phyloP scores from a whole-genome alignment of 2,888 invertebrate genomes.

The Sinelater perroti region DNA sequence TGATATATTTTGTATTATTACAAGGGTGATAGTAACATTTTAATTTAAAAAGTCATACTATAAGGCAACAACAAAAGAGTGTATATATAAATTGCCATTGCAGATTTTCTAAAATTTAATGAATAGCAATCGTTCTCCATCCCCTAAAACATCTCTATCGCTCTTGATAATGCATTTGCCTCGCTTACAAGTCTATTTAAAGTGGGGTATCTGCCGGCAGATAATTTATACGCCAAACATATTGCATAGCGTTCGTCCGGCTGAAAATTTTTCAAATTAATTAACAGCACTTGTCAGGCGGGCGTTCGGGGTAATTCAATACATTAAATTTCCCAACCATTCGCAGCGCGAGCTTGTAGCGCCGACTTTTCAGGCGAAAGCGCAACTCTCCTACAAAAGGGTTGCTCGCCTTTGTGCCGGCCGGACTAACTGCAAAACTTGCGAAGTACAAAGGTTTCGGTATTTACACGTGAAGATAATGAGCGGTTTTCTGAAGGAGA shows the following conservation, averaged over 20 bases:
- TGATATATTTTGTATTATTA: no score
- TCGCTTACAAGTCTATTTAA: constrained; percentile 17
- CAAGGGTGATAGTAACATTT: no score
- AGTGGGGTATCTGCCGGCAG: constrained; percentile 5
- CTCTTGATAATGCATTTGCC: constrained; percentile 7
- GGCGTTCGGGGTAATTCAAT: no score
- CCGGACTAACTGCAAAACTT: constrained; percentile 4
- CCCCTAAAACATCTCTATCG: constrained; percentile 14
- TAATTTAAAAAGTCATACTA: no score
- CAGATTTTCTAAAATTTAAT: no score
- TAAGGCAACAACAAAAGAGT: no score
- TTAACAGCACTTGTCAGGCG: no score
- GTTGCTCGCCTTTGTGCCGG: not conserved
- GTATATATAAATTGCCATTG: no score
- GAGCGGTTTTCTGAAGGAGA: constrained; percentile 34
- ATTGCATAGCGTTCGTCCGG: constrained; percentile 14
- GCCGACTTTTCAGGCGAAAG: no score
- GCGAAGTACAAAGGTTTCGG: constrained; percentile 12
- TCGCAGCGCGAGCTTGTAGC: no score
- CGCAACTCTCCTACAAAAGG: not conserved
- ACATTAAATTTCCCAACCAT: no score
- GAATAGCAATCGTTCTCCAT: constrained; percentile 1
- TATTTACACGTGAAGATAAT: constrained; percentile 27
- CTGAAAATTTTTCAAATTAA: constrained; percentile 11
- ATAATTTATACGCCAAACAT: constrained; percentile 12